Evolutionary conservation across 2,113 vertebrate species (phyloP), one percentile per base, ranked within the genome.

Genomic region (Bujurquina vittata): DNA sequence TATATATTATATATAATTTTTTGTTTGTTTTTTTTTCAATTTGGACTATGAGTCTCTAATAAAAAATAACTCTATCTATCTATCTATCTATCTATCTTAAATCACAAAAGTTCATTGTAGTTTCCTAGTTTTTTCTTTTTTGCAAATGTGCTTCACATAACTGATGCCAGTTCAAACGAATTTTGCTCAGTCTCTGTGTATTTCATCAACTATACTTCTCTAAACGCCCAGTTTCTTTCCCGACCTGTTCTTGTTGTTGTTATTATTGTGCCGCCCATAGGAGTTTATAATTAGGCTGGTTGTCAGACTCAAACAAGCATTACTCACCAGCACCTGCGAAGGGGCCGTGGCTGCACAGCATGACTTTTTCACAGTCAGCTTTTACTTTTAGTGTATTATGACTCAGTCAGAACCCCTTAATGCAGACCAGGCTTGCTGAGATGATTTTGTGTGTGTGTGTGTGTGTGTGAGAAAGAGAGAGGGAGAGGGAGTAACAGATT

Each of bases 241-340:
- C 43, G 40, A 49, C 22, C 65, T 69, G 40, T 20, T 54, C 31
- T 26, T 58, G 3, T 78, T 78, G 79, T 90, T 92, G 81, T 93
- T 91, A 10, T 90, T 93, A 86, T 93, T 94, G 43, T 91, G 81
- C 86, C 85, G 46, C 78, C 83, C 77, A 76, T 87, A 54, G 80
- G 86, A 84, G 93, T 75, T 85, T 94, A 93, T 92, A 91, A 91
- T 92, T 92, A 92, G 91, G 10, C 74, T 92, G 77, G 84, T 87
- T 84, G 81, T 75, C 86, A 80, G 84, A 90, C 75, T 78, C 76
- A 75, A 85, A 88, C 88, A 82, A 74, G 77, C 80, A 75, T 93
- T 87, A 87, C 81, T 91, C 90, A 89, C 81, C 83, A 88, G 89
- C 90, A 93, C 90, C 92, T 93, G 92, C 52, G 92, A 89, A 76